phyloP scores from a whole-genome alignment of 2,797 vertebrate genomes.

The Pteropus rufus region DNA sequence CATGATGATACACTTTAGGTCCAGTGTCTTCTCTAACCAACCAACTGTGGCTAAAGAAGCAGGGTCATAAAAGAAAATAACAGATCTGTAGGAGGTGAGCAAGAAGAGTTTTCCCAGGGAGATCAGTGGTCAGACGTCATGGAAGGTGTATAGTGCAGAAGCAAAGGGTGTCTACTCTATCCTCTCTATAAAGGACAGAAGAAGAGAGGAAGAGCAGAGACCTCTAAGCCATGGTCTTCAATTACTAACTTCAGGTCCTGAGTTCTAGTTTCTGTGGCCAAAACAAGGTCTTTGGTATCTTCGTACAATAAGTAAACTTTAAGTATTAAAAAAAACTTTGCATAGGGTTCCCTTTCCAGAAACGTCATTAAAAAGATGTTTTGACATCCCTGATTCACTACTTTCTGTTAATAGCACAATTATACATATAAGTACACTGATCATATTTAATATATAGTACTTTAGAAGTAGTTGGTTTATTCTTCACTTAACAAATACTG shows the following conservation, averaged over 20 bases:
- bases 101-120: neutral
- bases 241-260: neutral
- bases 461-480: neutral
- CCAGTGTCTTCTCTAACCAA: neutral
- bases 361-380: neutral
- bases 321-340: neutral
- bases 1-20: neutral
- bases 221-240: neutral
- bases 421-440: neutral
- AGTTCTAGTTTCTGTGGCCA: neutral
- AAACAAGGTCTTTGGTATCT: neutral
- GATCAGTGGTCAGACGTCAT: neutral
- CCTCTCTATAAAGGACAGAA: neutral
- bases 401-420: neutral
- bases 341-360: neutral
- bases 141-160: neutral
- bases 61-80: neutral
- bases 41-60: neutral
- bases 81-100: neutral
- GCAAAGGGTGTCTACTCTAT: neutral
- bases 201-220: neutral
- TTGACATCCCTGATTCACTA: neutral
- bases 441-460: neutral
- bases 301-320: neutral
- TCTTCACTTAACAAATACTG: neutral